A percentile compares a stretch with the other conserved stretches of the same genome.
Evolutionary conservation across 30 jellyfish, hydroid and myxozoan genomes (phyloP).

Genomic region (Turritopsis dohrnii): DNA sequence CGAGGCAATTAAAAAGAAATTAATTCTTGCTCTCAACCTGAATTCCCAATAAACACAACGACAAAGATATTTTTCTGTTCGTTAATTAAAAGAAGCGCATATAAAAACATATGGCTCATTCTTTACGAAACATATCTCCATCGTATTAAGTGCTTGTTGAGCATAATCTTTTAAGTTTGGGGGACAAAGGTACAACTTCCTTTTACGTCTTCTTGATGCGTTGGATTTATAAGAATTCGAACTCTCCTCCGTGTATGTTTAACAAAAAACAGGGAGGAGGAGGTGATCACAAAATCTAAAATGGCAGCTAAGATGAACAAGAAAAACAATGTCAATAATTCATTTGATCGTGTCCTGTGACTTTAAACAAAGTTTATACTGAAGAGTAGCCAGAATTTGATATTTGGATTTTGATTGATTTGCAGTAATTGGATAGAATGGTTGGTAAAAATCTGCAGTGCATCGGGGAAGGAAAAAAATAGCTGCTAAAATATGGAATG

Average conservation of each 20-base stretch:
- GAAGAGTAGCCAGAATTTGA: neutral
- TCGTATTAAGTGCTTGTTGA: too few relatives aligned
- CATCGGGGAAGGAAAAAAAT: neutral
- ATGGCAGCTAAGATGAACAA: neutral
- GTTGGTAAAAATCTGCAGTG: neutral
- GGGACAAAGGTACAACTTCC: neutral
- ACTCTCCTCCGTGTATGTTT: neutral
- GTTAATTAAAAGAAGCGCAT: too few relatives aligned
- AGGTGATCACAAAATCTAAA: neutral
- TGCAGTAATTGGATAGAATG: neutral
- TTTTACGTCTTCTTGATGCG: neutral
- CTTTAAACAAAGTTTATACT: neutral
- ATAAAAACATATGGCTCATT: too few relatives aligned
- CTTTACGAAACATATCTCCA: too few relatives aligned
- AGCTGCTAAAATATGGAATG: constrained; percentile 50
- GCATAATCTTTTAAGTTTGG: too few relatives aligned
- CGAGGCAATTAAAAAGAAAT: too few relatives aligned
- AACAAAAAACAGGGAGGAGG: neutral
- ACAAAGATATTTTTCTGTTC: too few relatives aligned
- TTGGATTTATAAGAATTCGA: neutral
- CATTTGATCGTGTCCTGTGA: neutral
- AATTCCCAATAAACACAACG: too few relatives aligned
- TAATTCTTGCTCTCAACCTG: too few relatives aligned
- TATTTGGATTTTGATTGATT: neutral
- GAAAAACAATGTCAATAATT: neutral